phyloP scores from a whole-genome alignment of 2,797 vertebrate genomes.

The Heliangelus exortis region DNA sequence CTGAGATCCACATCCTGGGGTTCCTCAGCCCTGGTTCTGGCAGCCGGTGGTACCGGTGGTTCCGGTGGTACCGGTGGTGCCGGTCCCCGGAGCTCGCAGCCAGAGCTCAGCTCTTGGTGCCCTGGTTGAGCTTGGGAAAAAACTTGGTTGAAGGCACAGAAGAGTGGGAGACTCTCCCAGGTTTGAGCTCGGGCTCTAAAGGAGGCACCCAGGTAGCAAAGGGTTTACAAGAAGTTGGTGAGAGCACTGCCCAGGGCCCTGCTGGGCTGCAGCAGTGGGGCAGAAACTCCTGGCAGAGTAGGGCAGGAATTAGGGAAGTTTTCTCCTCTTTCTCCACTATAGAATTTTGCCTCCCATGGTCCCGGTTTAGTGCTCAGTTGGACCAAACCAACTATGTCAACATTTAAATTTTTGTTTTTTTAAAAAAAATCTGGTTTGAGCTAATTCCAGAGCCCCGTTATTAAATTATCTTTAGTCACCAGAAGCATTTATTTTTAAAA shows the following conservation, averaged over 20 bases:
- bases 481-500: not conserved
- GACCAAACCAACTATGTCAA: not conserved
- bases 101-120: not conserved
- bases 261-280: not conserved
- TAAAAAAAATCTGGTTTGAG: not conserved
- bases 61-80: too few relatives aligned
- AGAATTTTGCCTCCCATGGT: not conserved
- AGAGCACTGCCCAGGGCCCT: fast-evolving
- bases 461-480: not conserved
- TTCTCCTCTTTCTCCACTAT: not conserved
- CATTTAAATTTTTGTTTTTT: not conserved
- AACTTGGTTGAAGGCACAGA: fast-evolving
- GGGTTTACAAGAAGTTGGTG: fast-evolving
- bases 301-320: not conserved
- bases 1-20: fast-evolving
- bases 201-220: fast-evolving
- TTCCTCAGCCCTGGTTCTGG: not conserved
- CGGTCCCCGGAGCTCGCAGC: fast-evolving
- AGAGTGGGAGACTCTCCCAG: not conserved
- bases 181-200: fast-evolving
- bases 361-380: not conserved
- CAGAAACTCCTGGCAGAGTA: fast-evolving
- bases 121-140: fast-evolving
- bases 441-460: not conserved
- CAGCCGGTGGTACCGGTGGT: fast-evolving